Base-by-base conservation (phyloP, 2,113 vertebrate genomes). In the Macrotus californicus region DNA sequence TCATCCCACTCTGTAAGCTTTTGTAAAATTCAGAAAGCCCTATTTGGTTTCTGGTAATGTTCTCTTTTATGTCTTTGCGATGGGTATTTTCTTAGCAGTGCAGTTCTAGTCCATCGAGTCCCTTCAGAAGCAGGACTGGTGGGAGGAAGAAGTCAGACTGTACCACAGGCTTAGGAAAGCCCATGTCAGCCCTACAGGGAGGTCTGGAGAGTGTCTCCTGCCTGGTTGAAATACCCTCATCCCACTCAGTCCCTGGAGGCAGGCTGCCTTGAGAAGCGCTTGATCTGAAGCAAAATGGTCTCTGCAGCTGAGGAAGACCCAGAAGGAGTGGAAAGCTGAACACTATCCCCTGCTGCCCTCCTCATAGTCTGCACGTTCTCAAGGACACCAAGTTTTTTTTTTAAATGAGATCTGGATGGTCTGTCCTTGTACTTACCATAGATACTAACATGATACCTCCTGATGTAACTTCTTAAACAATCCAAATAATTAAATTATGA, bases 401-500 rank as follows among this genome's bases (percentile, higher is more conserved):
- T n/a, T 36, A 94, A 54, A 69, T 29, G 22, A 79, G 11, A 54
- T 24, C 6, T 24, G 14, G 18, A 21, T 26, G 50, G 39, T 0
- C 10, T 11, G 77, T 59, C 10, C 24, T 21, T 31, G 31, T 36
- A 31, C 50, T 22, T 11, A 61, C 39, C 11, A 46, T 7, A 70
- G 39, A 66, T 46, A 66, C 50, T 52, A 29, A 52, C 12, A 46
- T 19, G 34, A 52, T 24, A 46, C 5, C 18, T 67, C 7, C 39
- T 36, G 19, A 50, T 67, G 22, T 90, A 56, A 81, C 29, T 56
- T 80, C 1, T 31, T 66, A 87, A 73, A 69, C 31, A 39, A 46
- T 81, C 54, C 89, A 41, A 92, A 77, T 87, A 79, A 77, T 77
- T 50, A 89, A 69, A 75, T 72, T 66, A 10, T 52, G 48, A 95